Evolutionary conservation across 1,140 invertebrate genomes (phyloP), one percentile per base, ranked within the genome.

Genomic region (Leptopilina clavipes): DNA sequence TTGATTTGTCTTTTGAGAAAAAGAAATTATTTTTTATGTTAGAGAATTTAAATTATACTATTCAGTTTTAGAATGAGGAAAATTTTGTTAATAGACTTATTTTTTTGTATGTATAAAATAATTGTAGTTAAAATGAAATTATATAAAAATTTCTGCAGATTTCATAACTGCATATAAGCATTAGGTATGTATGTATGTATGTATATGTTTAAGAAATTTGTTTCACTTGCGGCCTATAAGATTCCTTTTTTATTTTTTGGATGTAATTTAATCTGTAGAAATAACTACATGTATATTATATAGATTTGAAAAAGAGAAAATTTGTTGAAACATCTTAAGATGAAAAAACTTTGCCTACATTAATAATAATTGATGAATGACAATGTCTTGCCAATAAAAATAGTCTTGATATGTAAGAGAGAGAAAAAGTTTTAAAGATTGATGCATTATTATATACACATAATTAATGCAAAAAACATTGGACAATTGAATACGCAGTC

Each of bases 151-250:
- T 65, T 65, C 6, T 12, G 59, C 59, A 65, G 25, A 65, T 65
- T 65, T 65, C 59, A 65, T 65, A 65, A 31, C 59, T 31, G 59
- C 56, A 25, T 19, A 59, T 25, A 31, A 31, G 25, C 1, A 31
- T 6, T 3, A 31, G 25, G 6, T 3, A 31, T 31, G n/a, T 31
- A 31, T 31, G 6, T 31, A 31, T 1, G 25, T 31, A 31, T 31
- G 25, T 6, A 31, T 31, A 31, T 31, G 1, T 31, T 31, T 6
- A 8, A 40, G 5, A 40, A 40, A 40, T 59, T 59, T 59, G 19
- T 25, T 59, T 59, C 19, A 18, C 56, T 9, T 59, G n/a, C 18
- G 52, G 19, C 52, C 17, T 54, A 18, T 18, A 54, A 54, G 17
- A 54, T 54, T 19, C n/a, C 1, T 40, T 40, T 40, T 40, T 40